Evolutionary conservation across 2,888 invertebrate genomes (phyloP).

Genomic region (Drosophila pseudotalamancana): DNA sequence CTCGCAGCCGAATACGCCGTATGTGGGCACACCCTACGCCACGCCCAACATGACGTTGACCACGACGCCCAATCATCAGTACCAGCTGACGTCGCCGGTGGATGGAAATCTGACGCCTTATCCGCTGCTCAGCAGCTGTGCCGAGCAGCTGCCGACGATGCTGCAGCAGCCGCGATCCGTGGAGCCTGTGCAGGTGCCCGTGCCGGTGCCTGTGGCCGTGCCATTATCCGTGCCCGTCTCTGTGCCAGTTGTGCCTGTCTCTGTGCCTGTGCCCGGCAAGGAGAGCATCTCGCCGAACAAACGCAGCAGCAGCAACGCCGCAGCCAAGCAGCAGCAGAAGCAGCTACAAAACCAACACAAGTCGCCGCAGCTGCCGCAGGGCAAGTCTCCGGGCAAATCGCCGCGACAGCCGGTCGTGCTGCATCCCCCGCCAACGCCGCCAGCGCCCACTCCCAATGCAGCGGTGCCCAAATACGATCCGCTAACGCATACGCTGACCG

Average conservation of each 20-base stretch:
- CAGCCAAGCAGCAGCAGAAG: slow-evolving; percentile 36
- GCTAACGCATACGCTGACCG: slow-evolving; percentile 77
- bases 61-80: slow-evolving; percentile 58
- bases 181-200: slow-evolving; percentile 50
- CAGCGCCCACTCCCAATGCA: slow-evolving; percentile 41
- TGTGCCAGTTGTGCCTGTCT: slow-evolving; percentile 32
- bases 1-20: slow-evolving; percentile 25
- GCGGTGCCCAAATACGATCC: slow-evolving; percentile 73
- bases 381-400: slow-evolving; percentile 89
- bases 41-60: slow-evolving; percentile 92
- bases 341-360: slow-evolving; percentile 79
- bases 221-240: slow-evolving; percentile 23
- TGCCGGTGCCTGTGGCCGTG: slow-evolving; percentile 17
- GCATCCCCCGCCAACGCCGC: slow-evolving; percentile 56
- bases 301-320: slow-evolving; percentile 70
- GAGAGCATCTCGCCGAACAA: slow-evolving; percentile 78
- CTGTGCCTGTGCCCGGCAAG: slow-evolving; percentile 36
- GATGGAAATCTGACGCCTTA: slow-evolving; percentile 50
- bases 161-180: slow-evolving; percentile 60
- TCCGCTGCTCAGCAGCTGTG: slow-evolving; percentile 31
- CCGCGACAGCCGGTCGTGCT: slow-evolving; percentile 69
- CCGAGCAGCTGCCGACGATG: slow-evolving; percentile 63
- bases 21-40: slow-evolving; percentile 79
- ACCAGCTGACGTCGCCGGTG: slow-evolving; percentile 65
- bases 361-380: slow-evolving; percentile 86